phyloP scores from a whole-genome alignment of 2,888 invertebrate genomes.

The Rhagonycha lutea region DNA sequence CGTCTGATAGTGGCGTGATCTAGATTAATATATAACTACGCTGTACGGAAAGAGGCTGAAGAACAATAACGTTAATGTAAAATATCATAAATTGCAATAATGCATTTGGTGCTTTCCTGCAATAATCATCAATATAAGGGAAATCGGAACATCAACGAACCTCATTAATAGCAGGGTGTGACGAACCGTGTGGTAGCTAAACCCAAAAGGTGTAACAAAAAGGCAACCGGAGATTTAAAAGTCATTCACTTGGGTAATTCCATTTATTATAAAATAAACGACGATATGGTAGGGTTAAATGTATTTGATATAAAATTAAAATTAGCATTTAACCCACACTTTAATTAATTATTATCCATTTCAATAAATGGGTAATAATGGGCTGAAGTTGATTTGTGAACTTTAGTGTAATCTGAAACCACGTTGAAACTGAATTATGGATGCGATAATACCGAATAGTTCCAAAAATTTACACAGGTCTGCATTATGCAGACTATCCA shows the following conservation, averaged over 20 bases:
- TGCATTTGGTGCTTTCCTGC: neutral
- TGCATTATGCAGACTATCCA: neutral
- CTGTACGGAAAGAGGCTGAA: neutral
- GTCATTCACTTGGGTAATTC: neutral
- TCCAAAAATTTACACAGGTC: neutral
- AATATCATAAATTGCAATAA: neutral
- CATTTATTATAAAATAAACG: neutral
- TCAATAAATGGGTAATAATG: neutral
- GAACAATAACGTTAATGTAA: neutral
- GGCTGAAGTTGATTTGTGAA: neutral
- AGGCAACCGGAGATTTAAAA: neutral
- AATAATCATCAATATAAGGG: neutral
- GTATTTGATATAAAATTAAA: neutral
- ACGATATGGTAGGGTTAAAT: neutral
- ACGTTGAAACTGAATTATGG: neutral
- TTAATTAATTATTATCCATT: neutral
- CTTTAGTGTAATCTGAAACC: neutral
- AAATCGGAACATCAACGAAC: neutral
- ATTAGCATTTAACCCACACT: neutral
- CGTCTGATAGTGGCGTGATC: neutral
- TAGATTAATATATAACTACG: neutral
- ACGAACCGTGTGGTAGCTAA: neutral
- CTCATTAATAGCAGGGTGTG: neutral
- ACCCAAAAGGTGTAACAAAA: neutral
- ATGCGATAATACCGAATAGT: neutral